Conservation (phyloP, 2,797 vertebrate genomes). For the Tauraco hartlaubi region DNA sequence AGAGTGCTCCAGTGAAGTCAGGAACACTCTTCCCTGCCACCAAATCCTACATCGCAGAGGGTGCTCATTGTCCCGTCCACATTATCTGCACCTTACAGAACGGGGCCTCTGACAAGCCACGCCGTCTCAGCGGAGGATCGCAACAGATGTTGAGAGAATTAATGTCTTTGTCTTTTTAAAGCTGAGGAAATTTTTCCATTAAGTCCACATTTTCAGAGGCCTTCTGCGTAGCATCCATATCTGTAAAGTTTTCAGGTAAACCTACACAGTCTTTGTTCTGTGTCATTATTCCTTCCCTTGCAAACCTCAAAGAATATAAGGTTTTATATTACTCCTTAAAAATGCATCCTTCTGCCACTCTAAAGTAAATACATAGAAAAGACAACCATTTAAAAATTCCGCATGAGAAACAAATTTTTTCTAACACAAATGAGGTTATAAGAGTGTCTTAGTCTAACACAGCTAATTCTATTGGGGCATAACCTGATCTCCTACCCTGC, state of each 20-base stretch:
- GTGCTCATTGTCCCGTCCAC: background rate
- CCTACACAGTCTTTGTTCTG: background rate
- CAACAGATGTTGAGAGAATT: background rate
- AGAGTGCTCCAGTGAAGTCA: background rate
- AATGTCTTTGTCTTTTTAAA: background rate
- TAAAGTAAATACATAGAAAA: background rate
- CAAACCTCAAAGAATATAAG: background rate
- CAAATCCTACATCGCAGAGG: background rate
- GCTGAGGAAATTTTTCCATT: background rate
- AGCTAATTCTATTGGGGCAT: background rate
- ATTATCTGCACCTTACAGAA: background rate
- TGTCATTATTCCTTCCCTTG: background rate
- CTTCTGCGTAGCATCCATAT: background rate
- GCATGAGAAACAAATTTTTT: background rate
- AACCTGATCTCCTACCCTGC: constrained; percentile 29
- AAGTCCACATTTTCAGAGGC: constrained; percentile 29
- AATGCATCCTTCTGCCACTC: background rate
- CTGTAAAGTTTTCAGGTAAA: background rate
- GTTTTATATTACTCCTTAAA: background rate
- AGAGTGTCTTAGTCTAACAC: background rate
- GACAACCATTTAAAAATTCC: background rate
- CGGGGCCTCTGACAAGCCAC: background rate
- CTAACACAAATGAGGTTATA: constrained; percentile 1
- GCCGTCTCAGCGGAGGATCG: background rate
- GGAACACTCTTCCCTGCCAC: background rate